A percentile compares a stretch with the other conserved stretches of the same genome.
Conservation (phyloP, 2,797 vertebrate genomes). For the Malacoraja senta region DNA sequence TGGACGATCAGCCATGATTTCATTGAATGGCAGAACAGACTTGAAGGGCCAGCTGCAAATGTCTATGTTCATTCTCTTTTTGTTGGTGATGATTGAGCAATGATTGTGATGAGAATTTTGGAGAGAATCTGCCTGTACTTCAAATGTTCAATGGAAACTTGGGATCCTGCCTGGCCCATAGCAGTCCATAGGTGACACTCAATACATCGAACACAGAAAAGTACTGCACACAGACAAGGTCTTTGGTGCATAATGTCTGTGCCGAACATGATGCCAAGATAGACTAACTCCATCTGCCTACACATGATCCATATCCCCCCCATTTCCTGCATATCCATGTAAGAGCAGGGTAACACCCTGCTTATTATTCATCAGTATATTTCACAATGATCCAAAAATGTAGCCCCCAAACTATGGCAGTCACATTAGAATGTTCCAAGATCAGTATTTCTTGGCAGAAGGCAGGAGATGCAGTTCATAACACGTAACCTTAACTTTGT, state of each 20-base stretch:
- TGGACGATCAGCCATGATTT: too few relatives aligned
- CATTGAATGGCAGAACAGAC: too few relatives aligned
- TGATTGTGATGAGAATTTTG: neutral
- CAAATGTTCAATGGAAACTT: neutral
- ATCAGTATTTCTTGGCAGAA: neutral
- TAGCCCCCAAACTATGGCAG: neutral
- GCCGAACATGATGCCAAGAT: neutral
- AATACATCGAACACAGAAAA: neutral
- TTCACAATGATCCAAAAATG: neutral
- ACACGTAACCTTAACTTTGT: neutral
- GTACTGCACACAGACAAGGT: too few relatives aligned
- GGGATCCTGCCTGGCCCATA: neutral
- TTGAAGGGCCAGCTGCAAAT: too few relatives aligned
- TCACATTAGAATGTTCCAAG: neutral
- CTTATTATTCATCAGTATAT: neutral
- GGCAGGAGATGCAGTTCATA: neutral
- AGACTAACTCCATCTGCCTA: too few relatives aligned
- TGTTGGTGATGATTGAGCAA: neutral
- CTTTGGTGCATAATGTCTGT: neutral
- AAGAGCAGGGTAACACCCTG: neutral
- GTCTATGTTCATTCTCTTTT: neutral
- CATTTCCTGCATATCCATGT: neutral
- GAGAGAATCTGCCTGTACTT: neutral
- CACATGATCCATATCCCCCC: too few relatives aligned
- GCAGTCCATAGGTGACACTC: neutral